Evolutionary conservation across 2,113 vertebrate species (phyloP).

Genomic region (Oophaga pumilio): DNA sequence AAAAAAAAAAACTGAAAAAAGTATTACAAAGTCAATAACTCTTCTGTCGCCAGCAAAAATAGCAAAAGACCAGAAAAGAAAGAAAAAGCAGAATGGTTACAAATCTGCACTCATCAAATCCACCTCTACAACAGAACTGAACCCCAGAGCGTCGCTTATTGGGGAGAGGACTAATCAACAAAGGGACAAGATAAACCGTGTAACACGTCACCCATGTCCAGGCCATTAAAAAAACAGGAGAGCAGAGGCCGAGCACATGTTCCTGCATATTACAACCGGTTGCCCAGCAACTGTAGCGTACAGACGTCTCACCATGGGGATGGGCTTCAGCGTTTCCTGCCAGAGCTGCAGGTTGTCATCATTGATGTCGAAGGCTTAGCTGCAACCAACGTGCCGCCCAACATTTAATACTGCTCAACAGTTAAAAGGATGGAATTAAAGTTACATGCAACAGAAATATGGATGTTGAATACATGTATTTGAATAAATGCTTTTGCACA

Average conservation of each 20-base stretch:
- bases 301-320: background rate
- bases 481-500: too few species aligned
- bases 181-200: background rate
- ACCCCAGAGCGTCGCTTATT: too few species aligned
- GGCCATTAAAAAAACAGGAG: background rate
- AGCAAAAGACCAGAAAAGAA: background rate
- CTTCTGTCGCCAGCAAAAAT: too few species aligned
- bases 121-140: background rate
- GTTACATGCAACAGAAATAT: too few species aligned
- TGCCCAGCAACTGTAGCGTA: constrained; percentile 29
- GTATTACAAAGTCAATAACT: background rate
- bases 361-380: background rate
- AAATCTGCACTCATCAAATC: background rate
- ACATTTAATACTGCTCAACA: background rate
- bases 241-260: background rate
- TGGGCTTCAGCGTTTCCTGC: background rate
- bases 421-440: too few species aligned
- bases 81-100: background rate
- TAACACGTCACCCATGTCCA: background rate
- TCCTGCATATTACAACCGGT: background rate
- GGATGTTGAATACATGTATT: too few species aligned
- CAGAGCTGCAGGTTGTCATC: background rate
- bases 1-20: background rate
- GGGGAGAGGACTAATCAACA: background rate
- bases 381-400: background rate